Conservation (phyloP, 2,797 vertebrate species). For the Artibeus jamaicensis region DNA sequence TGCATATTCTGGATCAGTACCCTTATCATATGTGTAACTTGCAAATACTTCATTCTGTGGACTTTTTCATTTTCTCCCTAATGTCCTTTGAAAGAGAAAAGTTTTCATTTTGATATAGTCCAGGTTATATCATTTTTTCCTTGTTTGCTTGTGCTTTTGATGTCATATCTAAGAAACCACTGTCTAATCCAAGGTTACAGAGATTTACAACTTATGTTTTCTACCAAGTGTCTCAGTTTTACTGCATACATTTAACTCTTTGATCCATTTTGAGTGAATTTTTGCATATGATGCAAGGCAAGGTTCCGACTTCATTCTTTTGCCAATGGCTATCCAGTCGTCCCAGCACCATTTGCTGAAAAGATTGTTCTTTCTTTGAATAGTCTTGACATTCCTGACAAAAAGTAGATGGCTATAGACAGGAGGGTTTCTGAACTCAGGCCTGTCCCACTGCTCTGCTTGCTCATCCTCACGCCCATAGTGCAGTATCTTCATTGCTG, state of each 20-base stretch:
- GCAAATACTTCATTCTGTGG: background rate
- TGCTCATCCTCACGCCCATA: background rate
- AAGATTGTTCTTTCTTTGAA: background rate
- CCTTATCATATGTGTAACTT: background rate
- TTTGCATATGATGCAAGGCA: background rate
- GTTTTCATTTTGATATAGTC: background rate
- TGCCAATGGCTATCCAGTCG: background rate
- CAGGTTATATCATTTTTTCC: background rate
- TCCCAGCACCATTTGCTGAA: background rate
- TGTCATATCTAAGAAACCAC: background rate
- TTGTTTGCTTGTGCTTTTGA: background rate
- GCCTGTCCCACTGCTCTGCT: background rate
- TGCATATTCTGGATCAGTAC: background rate
- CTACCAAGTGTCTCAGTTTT: background rate
- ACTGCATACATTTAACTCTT: background rate
- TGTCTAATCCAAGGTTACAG: background rate
- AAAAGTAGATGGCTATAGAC: background rate
- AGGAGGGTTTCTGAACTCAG: background rate
- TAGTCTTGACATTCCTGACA: background rate
- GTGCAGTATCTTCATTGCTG: background rate
- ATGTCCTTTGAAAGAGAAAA: background rate
- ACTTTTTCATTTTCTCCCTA: constrained; percentile 21
- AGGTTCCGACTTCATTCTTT: background rate
- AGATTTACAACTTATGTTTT: background rate
- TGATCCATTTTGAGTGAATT: background rate